Percentiles rank a stretch among this genome's conserved stretches.
These are phyloP conservation scores for Dipodomys stephensi DNA, from an alignment of 2,113 vertebrate species.

Conservation along the genomic window DNA sequence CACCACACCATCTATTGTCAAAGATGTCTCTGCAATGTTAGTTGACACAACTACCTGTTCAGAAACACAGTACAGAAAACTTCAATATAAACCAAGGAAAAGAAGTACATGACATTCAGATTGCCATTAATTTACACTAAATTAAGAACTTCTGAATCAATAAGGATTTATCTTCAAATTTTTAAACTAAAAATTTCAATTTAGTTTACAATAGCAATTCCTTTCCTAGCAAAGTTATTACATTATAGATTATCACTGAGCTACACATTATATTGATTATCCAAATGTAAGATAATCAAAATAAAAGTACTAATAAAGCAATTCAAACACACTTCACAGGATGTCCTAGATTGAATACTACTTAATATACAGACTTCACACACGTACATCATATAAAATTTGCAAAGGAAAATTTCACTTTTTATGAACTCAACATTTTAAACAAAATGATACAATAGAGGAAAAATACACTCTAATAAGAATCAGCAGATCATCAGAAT, in stretches of 20 bases:
- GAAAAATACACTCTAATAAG: neutral
- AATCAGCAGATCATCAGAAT: neutral
- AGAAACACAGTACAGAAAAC: conserved; percentile 3
- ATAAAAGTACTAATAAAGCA: neutral
- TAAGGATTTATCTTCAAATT: neutral
- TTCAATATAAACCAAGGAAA: conserved; percentile 3
- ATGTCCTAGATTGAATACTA: neutral
- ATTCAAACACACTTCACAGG: neutral
- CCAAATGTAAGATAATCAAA: neutral
- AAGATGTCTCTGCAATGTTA: conserved; percentile 98
- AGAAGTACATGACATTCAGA: neutral
- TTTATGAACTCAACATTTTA: neutral
- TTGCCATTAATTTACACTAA: neutral
- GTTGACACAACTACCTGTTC: conserved; percentile 96
- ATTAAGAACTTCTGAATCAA: neutral
- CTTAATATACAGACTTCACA: conserved; percentile 3
- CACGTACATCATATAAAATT: neutral
- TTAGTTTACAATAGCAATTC: neutral
- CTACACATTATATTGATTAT: neutral
- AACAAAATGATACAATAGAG: neutral
- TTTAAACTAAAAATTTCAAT: conserved; percentile 21
- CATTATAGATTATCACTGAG: neutral
- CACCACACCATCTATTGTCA: conserved; percentile 98
- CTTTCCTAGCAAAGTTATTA: neutral
- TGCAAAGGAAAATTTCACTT: neutral